Evolutionary conservation across 2,797 vertebrate species (phyloP), one percentile per base, ranked within the genome.

Genomic region (Triplophysa yarkandensis): DNA sequence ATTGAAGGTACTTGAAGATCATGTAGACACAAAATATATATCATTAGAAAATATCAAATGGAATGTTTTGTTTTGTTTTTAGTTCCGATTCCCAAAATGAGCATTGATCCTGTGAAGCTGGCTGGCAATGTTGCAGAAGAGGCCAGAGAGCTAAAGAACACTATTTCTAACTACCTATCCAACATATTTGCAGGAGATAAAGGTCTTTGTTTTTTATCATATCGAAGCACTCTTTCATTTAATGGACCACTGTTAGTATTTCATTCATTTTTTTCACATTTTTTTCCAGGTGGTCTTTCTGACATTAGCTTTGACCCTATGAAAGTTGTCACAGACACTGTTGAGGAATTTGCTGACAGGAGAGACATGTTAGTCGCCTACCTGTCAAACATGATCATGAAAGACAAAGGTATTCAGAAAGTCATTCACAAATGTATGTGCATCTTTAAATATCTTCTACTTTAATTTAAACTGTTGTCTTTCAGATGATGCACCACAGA

Each of bases 361-460:
- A 92, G 87, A 74, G 89, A 92, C 48, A 75, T 87, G 77, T 81
- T 93, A 2, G 5, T 91, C 79, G 83, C 83, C 4, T 92, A 91
- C 68, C 86, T 93, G 82, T 88, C 89, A 1, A 87, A 87, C 79
- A 83, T 93, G 82, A 7, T 92, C 30, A 84, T 87, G 83, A 80
- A 85, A 9, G 84, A 89, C 57, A 88, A 89, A 87, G 91, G 92
- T 92, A 77, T 55, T 0, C 25, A 58, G 3, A 11, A n/a, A 68
- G 16, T 28, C 32, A 17, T 27, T 48, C 27, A 34, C 17, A 39
- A 66, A 63, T 68, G 6, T 39, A n/a, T 44, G 7, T 25, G 28
- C 14, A 28, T 43, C 19, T 19, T 46, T 8, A 46, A 19, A 46
- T 62, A 1, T 23, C 16, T 57, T 10, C 3, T 14, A 41, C 16